phyloP scores from a whole-genome alignment of 2,113 vertebrate species.

The Smithornis capensis region DNA sequence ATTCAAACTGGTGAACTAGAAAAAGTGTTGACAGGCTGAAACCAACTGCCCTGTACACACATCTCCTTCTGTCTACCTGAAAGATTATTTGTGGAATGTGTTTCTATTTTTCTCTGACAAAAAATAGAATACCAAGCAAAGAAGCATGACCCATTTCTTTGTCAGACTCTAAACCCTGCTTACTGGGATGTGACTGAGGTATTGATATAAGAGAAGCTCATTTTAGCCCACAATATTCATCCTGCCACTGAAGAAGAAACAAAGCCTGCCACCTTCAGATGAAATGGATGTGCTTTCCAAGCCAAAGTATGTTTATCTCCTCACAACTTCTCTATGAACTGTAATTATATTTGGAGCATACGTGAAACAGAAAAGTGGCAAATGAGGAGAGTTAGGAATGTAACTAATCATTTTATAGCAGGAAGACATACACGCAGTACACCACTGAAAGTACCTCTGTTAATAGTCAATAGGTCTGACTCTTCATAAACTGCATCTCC shows the following conservation, averaged over 20 bases:
- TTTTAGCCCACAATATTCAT: slow-evolving; percentile 19
- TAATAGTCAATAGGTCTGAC: slow-evolving; percentile 11
- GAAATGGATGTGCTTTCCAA: neutral
- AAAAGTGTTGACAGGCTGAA: slow-evolving; percentile 53
- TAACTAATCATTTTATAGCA: slow-evolving; percentile 9
- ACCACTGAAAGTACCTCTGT: neutral
- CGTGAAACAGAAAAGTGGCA: neutral
- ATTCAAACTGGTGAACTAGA: slow-evolving; percentile 39
- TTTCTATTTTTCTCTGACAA: slow-evolving; percentile 55
- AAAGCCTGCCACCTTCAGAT: neutral
- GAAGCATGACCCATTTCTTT: slow-evolving; percentile 16
- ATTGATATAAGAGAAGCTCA: slow-evolving; percentile 31
- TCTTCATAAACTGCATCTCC: neutral
- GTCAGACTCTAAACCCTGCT: neutral
- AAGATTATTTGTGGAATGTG: slow-evolving; percentile 44
- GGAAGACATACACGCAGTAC: neutral
- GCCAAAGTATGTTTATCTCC: slow-evolving; percentile 7
- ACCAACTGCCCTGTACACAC: slow-evolving; percentile 2
- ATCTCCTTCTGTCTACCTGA: slow-evolving; percentile 43
- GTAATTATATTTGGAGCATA: neutral
- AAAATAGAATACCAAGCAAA: slow-evolving; percentile 1
- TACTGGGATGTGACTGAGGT: neutral
- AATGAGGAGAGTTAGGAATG: slow-evolving; percentile 1
- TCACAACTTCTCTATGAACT: neutral
- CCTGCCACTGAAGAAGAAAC: neutral